phyloP scores from a whole-genome alignment of 2,888 invertebrate genomes.

The Aromia moschata region DNA sequence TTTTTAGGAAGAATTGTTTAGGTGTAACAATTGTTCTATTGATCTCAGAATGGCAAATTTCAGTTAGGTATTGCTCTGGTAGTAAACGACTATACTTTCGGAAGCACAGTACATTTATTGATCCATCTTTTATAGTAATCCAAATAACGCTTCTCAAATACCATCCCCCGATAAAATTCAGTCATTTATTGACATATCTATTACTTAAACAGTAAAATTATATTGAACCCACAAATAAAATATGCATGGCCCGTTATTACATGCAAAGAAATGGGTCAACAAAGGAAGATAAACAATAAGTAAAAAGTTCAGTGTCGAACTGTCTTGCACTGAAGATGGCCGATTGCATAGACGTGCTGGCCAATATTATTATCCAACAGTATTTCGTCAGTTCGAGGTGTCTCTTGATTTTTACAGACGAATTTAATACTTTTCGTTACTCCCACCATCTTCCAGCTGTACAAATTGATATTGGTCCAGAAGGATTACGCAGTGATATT shows the following conservation, averaged over 20 bases:
- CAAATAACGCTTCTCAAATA: too few species aligned
- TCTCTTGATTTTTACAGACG: slow-evolving; percentile 38
- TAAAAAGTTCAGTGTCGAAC: neutral
- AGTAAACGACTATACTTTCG: too few species aligned
- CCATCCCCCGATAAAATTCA: too few species aligned
- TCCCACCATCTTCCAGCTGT: slow-evolving; percentile 26
- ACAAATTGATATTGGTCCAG: slow-evolving; percentile 25
- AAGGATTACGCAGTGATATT: slow-evolving; percentile 22
- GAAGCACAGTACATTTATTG: too few species aligned
- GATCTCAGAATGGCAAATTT: too few species aligned
- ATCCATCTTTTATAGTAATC: too few species aligned
- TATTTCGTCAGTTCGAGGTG: slow-evolving; percentile 43
- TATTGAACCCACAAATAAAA: neutral
- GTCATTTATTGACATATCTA: neutral
- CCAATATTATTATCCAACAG: slow-evolving; percentile 32
- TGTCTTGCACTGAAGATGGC: slow-evolving; percentile 21
- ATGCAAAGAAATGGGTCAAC: neutral
- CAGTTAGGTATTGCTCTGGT: too few species aligned
- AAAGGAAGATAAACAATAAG: neutral
- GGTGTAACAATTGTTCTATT: too few species aligned
- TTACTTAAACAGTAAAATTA: neutral
- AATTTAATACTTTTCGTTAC: slow-evolving; percentile 30
- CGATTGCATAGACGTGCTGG: slow-evolving; percentile 28
- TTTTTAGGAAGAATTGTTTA: too few species aligned
- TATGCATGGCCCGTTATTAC: neutral